Evolutionary conservation across 1,140 invertebrate species (phyloP).

Genomic region (Ruditapes philippinarum): DNA sequence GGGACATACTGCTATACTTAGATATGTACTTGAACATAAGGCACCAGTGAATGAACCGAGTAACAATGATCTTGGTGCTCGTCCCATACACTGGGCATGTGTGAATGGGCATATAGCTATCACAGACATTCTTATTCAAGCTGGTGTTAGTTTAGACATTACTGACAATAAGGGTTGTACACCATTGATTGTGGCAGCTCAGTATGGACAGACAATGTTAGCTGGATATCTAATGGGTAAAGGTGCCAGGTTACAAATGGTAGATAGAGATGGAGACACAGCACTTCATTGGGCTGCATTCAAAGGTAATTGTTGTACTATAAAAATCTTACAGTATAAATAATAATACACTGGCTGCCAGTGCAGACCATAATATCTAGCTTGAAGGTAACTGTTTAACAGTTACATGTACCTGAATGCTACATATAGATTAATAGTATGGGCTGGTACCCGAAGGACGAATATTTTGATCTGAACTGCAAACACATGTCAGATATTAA

Average conservation of each 20-base stretch:
- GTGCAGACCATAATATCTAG: no score
- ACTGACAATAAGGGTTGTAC: slow-evolving; percentile 96
- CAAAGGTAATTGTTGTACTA: slow-evolving; percentile 89
- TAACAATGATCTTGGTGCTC: slow-evolving; percentile 94
- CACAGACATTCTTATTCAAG: slow-evolving; percentile 92
- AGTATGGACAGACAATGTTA: slow-evolving; percentile 96
- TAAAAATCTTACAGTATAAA: no score
- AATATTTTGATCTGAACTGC: no score
- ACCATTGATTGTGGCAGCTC: slow-evolving; percentile 96
- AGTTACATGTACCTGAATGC: no score
- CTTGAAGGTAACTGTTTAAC: no score
- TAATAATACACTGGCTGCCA: no score
- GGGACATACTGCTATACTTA: slow-evolving; percentile 89
- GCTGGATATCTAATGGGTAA: slow-evolving; percentile 96
- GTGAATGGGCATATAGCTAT: slow-evolving; percentile 93
- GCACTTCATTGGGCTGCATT: slow-evolving; percentile 97
- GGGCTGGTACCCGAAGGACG: no score
- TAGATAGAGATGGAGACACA: slow-evolving; percentile 97
- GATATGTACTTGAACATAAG: slow-evolving; percentile 92
- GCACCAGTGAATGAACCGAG: slow-evolving; percentile 95
- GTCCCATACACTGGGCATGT: slow-evolving; percentile 97
- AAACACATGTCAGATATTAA: no score
- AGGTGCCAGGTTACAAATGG: slow-evolving; percentile 93
- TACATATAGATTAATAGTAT: no score
- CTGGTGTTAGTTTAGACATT: slow-evolving; percentile 95